Evolutionary conservation across 1,140 invertebrate genomes (phyloP).

Genomic region (Camponotus floridanus): DNA sequence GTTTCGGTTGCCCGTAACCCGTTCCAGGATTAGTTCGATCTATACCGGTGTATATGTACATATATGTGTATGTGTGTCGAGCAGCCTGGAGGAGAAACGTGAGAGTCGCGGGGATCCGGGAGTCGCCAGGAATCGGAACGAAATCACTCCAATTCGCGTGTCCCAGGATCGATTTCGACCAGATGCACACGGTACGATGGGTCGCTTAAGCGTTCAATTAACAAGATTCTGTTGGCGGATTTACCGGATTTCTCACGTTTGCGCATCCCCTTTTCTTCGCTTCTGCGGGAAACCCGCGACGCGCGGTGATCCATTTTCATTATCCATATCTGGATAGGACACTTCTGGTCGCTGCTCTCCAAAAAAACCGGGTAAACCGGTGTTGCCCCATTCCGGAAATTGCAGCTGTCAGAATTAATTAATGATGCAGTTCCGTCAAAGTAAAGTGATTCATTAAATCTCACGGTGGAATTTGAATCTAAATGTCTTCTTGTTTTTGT

Average conservation of each 20-base stretch:
- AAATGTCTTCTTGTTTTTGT: background rate
- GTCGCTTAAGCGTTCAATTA: constrained; percentile 66
- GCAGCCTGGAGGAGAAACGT: constrained; percentile 24
- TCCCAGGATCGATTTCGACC: constrained; percentile 55
- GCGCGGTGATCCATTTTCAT: constrained; percentile 52
- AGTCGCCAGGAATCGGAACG: constrained; percentile 2
- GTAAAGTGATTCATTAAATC: constrained; percentile 9
- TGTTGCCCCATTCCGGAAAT: background rate
- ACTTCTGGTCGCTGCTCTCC: background rate
- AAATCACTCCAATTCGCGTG: constrained; percentile 37
- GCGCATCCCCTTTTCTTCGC: constrained; percentile 19
- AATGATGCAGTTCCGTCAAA: background rate
- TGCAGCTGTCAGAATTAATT: constrained; percentile 38
- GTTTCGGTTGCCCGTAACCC: constrained; percentile 61
- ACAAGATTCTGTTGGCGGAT: constrained; percentile 60
- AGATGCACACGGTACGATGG: constrained; percentile 41
- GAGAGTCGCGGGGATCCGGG: constrained; percentile 29
- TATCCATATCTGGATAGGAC: constrained; percentile 26
- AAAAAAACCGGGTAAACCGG: background rate
- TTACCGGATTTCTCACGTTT: constrained; percentile 61
- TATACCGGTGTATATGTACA: background rate
- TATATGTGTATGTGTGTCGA: constrained; percentile 14
- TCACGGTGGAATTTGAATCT: background rate
- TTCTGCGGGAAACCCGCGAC: constrained; percentile 1
- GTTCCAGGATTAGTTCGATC: constrained; percentile 53